Evolutionary conservation across 2,113 vertebrate species (phyloP), one percentile per base, ranked within the genome.

Genomic region (Cyprinodon tularosa): DNA sequence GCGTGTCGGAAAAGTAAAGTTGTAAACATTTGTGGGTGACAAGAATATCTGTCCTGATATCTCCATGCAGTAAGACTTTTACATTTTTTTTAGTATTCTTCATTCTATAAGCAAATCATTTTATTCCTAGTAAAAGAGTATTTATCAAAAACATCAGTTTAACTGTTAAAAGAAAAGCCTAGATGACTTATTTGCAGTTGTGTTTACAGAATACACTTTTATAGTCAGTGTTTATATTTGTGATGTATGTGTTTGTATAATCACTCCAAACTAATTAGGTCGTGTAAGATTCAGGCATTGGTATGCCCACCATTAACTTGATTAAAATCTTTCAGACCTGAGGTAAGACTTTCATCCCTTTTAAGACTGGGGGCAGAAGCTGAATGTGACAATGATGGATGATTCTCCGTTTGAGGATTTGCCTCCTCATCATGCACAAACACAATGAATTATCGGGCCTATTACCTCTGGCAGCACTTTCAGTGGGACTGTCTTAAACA

Each of bases 351-450:
- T 80, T 77, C 71, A 77, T 84, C 62, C 65, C 71, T 80, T 60
- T 36, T 62, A n/a, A 67, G 59, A 74, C 77, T 68, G 60, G 39
- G 78, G 53, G 62, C 57, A 20, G 60, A 12, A 11, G 57, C 14
- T 67, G 72, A 63, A 64, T 83, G 83, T 68, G 84, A 78, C 84
- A 77, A 20, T 82, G 88, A 90, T 17, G 39, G 74, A 89, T 89
- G 62, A 37, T 65, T 72, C 17, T 69, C 66, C 62, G 12, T 69
- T 74, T 63, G 9, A 81, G 67, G 77, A 77, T 81, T 66, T 67
- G 50, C 81, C 66, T 77, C 29, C 73, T 81, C 62, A 29, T 66
- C 36, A 8, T 13, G 47, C 36, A 76, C 75, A 59, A 75, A 72
- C 64, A 44, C 72, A 64, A 76, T 36, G 42, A 72, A 86, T 86